phyloP scores from a whole-genome alignment of 30 jellyfish, hydroid and myxozoan genomes.

The Chironex yamaguchii region DNA sequence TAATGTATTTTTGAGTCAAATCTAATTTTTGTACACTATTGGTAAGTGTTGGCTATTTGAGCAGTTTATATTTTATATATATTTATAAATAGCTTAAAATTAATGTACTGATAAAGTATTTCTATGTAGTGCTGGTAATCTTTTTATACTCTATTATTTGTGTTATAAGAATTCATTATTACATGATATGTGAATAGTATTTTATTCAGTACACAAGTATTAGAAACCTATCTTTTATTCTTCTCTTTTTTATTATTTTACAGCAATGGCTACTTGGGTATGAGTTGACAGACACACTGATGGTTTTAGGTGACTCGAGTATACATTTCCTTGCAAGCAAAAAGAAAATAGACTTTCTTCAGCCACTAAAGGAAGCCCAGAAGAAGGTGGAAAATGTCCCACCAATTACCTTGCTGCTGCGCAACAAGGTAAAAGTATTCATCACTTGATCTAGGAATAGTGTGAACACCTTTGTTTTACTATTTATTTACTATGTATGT shows the following conservation, averaged over 20 bases:
- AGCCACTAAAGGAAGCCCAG: constrained; percentile 90
- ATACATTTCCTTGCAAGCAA: constrained; percentile 91
- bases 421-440: constrained; percentile 84
- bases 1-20: neutral
- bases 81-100: neutral
- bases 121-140: neutral
- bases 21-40: neutral
- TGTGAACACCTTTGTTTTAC: too few relatives aligned
- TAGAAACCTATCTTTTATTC: neutral
- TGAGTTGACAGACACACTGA: constrained; percentile 93
- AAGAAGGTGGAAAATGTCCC: constrained; percentile 82
- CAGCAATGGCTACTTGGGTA: constrained; percentile 99
- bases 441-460: too few relatives aligned
- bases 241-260: neutral
- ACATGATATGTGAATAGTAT: too few relatives aligned
- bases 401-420: constrained; percentile 76
- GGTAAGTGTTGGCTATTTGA: too few relatives aligned
- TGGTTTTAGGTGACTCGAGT: constrained; percentile 80
- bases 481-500: too few relatives aligned
- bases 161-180: too few relatives aligned
- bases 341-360: constrained; percentile 92
- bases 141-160: too few relatives aligned
- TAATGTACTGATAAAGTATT: neutral
- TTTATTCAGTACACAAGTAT: too few relatives aligned
- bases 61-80: neutral